These are phyloP conservation scores for Limenitis camilla DNA, from an alignment of 2,888 invertebrate genomes.

Conservation along the genomic window DNA sequence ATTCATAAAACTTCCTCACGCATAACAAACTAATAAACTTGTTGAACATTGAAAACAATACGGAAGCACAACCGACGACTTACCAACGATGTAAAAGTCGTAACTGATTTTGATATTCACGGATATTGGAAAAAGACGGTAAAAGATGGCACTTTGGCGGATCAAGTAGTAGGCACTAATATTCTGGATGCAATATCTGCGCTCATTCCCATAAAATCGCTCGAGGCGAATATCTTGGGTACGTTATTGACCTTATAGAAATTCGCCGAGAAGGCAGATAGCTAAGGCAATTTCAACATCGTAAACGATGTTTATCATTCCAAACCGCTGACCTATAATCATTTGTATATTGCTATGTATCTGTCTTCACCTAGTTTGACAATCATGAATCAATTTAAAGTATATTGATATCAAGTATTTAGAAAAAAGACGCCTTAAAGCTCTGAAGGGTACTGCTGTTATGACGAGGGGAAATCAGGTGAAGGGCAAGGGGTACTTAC, in stretches of 20 bases:
- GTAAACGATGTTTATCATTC: slow-evolving; percentile 54
- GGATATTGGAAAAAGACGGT: slow-evolving; percentile 64
- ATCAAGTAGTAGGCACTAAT: slow-evolving; percentile 57
- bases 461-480: no score
- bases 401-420: no score
- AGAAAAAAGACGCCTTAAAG: no score
- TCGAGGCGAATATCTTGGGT: slow-evolving; percentile 50
- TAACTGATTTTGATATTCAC: slow-evolving; percentile 45
- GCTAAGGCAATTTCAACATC: slow-evolving; percentile 50
- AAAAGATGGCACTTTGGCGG: slow-evolving; percentile 53
- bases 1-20: no score
- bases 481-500: no score
- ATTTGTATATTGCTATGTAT: slow-evolving; percentile 28
- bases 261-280: slow-evolving; percentile 50
- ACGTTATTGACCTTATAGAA: slow-evolving; percentile 55
- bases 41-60: no score
- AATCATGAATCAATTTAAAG: no score
- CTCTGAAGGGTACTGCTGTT: no score
- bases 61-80: no score
- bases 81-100: slow-evolving; percentile 17
- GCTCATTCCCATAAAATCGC: slow-evolving; percentile 60
- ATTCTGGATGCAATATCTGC: slow-evolving; percentile 34
- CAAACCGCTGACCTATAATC: slow-evolving; percentile 35
- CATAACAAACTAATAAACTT: no score
- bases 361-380: neutral